A percentile compares a stretch with the other conserved stretches of the same genome.
These are phyloP conservation scores for Anastrepha ludens DNA, from an alignment of 1,140 invertebrate species.

Conservation along the genomic window DNA sequence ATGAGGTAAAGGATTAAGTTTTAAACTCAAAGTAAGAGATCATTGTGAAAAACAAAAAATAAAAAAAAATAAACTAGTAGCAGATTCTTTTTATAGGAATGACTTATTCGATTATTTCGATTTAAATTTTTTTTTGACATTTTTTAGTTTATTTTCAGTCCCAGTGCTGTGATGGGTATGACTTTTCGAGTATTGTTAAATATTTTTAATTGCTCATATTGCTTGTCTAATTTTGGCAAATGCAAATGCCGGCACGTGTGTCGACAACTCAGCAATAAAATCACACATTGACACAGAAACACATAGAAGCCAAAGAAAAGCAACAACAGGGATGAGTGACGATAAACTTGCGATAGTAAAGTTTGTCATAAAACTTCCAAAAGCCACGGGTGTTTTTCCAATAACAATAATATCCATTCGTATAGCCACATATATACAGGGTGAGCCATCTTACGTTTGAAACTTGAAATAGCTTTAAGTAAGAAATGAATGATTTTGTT, in stretches of 20 bases:
- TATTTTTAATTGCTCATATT: not conserved
- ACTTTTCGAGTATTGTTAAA: not conserved
- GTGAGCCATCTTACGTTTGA: no score
- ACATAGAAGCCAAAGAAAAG: not conserved
- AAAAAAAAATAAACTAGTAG: no score
- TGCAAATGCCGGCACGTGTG: conserved; percentile 43
- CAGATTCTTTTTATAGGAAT: no score
- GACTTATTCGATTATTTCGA: no score
- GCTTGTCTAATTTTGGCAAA: conserved; percentile 33
- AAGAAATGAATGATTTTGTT: no score
- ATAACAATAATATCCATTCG: not conserved
- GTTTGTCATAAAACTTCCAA: not conserved
- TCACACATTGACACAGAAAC: not conserved
- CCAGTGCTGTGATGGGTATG: not conserved
- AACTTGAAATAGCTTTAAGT: no score
- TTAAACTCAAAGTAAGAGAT: no score
- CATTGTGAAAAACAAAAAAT: no score
- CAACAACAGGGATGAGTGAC: conserved; percentile 1
- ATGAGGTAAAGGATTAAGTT: no score
- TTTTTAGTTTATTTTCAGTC: no score
- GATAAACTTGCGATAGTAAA: conserved; percentile 28
- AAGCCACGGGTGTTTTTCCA: not conserved
- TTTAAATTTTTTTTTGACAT: no score
- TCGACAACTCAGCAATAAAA: not conserved
- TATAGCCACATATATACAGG: not conserved